These are phyloP conservation scores for Chromis chromis DNA, from an alignment of 2,797 vertebrate species.

Conservation along the genomic window DNA sequence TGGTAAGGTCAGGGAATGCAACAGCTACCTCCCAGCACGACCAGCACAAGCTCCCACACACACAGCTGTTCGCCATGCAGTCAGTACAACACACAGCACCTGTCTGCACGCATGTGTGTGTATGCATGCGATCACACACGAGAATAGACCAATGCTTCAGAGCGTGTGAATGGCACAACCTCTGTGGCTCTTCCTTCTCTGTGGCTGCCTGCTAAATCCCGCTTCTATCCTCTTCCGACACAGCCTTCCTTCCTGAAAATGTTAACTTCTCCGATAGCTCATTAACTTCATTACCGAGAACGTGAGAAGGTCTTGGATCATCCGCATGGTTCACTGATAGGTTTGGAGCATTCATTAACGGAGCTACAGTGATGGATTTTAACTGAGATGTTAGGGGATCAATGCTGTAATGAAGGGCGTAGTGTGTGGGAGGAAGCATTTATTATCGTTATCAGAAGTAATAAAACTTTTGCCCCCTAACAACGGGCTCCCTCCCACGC, in stretches of 20 bases:
- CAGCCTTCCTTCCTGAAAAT: constrained; percentile 54
- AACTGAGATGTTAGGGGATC: constrained; percentile 70
- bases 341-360: constrained; percentile 71
- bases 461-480: constrained; percentile 70
- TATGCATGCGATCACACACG: constrained; percentile 41
- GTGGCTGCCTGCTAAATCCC: constrained; percentile 47
- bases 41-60: constrained; percentile 56
- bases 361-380: constrained; percentile 68
- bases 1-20: constrained; percentile 70
- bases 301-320: constrained; percentile 63
- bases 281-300: constrained; percentile 69
- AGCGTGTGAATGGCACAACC: constrained; percentile 69
- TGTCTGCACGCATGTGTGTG: constrained; percentile 56
- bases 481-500: constrained; percentile 53
- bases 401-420: constrained; percentile 71
- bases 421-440: constrained; percentile 71
- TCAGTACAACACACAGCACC: constrained; percentile 70
- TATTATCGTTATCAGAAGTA: constrained; percentile 75
- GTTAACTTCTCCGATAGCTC: constrained; percentile 54
- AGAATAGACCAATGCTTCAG: constrained; percentile 46
- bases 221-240: constrained; percentile 35
- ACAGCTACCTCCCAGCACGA: constrained; percentile 60
- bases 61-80: constrained; percentile 71
- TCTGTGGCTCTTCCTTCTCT: constrained; percentile 45
- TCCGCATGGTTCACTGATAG: constrained; percentile 56